Conservation (phyloP, 2,797 vertebrate genomes). For the Ceryle rudis region DNA sequence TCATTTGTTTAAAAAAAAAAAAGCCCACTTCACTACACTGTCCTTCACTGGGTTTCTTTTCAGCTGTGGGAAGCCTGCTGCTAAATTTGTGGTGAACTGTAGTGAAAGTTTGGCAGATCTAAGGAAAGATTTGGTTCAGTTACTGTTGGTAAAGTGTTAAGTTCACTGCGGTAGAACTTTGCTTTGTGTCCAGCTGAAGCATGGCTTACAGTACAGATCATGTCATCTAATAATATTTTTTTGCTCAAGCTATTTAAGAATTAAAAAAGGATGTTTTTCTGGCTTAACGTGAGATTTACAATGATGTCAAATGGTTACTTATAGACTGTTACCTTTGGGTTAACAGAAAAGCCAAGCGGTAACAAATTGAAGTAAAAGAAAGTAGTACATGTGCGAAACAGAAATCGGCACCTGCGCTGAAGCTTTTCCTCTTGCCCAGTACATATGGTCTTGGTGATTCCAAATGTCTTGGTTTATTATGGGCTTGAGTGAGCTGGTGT, state of each 20-base stretch:
- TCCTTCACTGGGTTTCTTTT: fast-evolving
- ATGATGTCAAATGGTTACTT: fast-evolving
- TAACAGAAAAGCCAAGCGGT: background rate
- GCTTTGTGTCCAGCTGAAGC: background rate
- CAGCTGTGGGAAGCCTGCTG: background rate
- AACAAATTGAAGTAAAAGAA: background rate
- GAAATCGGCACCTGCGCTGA: background rate
- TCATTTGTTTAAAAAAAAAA: background rate
- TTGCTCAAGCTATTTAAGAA: background rate
- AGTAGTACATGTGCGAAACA: background rate
- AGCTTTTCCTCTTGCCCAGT: background rate
- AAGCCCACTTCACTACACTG: background rate
- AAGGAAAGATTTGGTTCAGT: background rate
- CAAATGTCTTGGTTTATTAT: no score
- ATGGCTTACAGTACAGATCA: background rate
- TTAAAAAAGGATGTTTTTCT: background rate
- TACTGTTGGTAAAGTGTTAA: background rate
- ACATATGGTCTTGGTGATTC: background rate
- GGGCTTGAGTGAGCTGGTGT: background rate
- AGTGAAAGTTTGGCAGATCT: background rate
- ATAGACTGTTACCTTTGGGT: background rate
- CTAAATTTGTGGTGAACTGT: background rate
- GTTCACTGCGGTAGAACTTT: background rate
- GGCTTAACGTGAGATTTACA: background rate
- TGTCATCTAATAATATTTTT: background rate